Evolutionary conservation across 2,113 vertebrate genomes (phyloP).

Genomic region (Gasterosteus aculeatus): DNA sequence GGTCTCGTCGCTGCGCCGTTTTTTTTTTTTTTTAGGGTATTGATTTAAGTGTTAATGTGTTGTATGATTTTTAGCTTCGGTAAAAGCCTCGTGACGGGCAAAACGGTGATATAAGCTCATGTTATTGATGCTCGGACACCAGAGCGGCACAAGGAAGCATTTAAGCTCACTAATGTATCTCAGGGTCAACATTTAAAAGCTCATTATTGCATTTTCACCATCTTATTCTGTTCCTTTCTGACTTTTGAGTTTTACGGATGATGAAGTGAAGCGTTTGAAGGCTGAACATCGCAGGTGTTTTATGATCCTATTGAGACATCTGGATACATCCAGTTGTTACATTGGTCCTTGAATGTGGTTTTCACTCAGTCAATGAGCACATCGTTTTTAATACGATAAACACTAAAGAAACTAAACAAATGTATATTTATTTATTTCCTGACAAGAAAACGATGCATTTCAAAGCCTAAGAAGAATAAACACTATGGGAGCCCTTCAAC

Average conservation of each 20-base stretch:
- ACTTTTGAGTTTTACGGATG: not conserved
- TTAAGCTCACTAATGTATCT: slow-evolving; percentile 22
- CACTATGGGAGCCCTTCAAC: not conserved
- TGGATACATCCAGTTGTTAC: not conserved
- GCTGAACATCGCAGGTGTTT: not conserved
- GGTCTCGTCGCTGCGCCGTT: slow-evolving; percentile 38
- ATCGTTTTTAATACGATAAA: not conserved
- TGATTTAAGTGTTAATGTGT: slow-evolving; percentile 76
- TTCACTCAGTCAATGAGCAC: not conserved
- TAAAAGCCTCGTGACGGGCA: slow-evolving; percentile 77
- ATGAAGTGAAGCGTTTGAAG: not conserved
- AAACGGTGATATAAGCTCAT: slow-evolving; percentile 71
- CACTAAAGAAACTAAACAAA: not conserved
- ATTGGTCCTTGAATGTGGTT: not conserved
- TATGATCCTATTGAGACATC: not conserved
- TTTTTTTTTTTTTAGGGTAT: slow-evolving; percentile 58
- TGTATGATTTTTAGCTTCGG: slow-evolving; percentile 73
- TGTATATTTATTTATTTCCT: not conserved
- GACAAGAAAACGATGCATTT: not conserved
- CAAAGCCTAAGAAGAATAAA: not conserved
- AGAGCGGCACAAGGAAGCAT: slow-evolving; percentile 17
- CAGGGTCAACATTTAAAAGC: slow-evolving; percentile 26
- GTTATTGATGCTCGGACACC: slow-evolving; percentile 61
- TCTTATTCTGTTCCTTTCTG: not conserved
- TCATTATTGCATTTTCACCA: slow-evolving; percentile 22